Percentiles rank a stretch among this genome's conserved stretches.
phyloP scores from a whole-genome alignment of 2,113 vertebrate species.

The Mormoops blainvillei region DNA sequence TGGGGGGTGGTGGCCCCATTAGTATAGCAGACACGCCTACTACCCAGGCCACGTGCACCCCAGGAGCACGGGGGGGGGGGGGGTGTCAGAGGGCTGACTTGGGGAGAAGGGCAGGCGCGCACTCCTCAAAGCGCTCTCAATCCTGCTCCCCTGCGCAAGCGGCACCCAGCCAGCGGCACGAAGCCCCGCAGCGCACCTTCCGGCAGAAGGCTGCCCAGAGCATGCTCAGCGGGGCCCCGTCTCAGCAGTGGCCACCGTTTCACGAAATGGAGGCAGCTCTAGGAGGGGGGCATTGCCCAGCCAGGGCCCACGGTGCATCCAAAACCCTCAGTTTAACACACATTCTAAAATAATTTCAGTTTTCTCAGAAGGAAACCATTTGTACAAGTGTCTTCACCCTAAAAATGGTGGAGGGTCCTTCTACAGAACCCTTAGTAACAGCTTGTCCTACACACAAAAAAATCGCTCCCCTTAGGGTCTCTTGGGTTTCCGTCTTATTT shows the following conservation, averaged over 20 bases:
- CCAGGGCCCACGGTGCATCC: background rate
- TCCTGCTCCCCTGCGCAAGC: background rate
- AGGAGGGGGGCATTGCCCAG: conserved; percentile 32
- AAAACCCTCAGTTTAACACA: background rate
- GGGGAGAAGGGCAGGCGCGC: conserved; percentile 43
- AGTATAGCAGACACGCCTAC: conserved; percentile 53
- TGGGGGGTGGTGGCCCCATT: conserved; percentile 67
- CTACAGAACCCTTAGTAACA: background rate
- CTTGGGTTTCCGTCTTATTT: background rate
- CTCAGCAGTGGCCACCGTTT: conserved; percentile 70
- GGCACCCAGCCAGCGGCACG: too few relatives aligned
- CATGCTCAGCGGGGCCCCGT: conserved; percentile 72
- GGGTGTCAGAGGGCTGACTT: too few relatives aligned
- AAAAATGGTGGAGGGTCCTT: conserved; percentile 32
- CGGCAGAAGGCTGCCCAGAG: conserved; percentile 70
- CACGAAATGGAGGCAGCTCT: conserved; percentile 69
- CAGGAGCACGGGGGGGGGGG: background rate
- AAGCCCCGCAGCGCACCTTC: background rate
- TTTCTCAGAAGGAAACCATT: conserved; percentile 48
- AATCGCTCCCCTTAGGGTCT: background rate
- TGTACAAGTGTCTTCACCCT: conserved; percentile 51
- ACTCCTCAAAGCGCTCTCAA: conserved; percentile 57
- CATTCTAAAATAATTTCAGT: background rate
- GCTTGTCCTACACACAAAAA: background rate
- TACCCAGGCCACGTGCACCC: background rate